Evolutionary conservation across 2,797 vertebrate species (phyloP).

Genomic region (Delichon dasypus): DNA sequence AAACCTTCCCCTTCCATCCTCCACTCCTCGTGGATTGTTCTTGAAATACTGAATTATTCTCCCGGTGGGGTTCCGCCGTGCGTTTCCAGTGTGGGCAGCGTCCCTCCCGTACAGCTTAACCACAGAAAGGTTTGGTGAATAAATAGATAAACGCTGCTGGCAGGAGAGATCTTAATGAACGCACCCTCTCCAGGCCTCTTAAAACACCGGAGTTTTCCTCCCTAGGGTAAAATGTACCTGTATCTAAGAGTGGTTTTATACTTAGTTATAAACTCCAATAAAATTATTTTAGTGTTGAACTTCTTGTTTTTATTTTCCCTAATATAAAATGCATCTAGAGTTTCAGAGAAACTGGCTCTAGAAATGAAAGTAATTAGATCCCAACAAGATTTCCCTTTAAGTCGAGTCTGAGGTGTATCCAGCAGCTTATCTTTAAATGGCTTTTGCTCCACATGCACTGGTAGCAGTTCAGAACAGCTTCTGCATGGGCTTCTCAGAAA

Average conservation of each 20-base stretch:
- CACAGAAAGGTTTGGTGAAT: background rate
- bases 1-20: background rate
- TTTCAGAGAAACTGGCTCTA: background rate
- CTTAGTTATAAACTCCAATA: background rate
- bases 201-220: background rate
- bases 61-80: fast-evolving
- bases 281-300: background rate
- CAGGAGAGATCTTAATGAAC: background rate
- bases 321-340: background rate
- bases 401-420: fast-evolving
- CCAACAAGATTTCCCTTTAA: fast-evolving
- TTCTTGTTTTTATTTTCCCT: background rate
- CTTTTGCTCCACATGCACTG: fast-evolving
- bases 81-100: fast-evolving
- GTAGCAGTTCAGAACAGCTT: background rate
- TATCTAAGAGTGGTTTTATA: background rate
- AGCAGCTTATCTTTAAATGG: background rate
- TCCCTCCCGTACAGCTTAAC: background rate
- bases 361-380: background rate
- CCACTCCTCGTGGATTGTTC: fast-evolving
- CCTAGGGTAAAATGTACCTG: background rate
- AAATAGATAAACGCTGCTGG: background rate
- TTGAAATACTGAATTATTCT: background rate
- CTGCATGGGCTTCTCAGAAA: background rate
- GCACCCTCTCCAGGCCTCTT: background rate